phyloP scores from a whole-genome alignment of 2,113 vertebrate species.

The zebrafish (Danio rerio) region GRCz12tu NC_133177.1:51172001-51172500 shows the following conservation, averaged over 20 bases:
- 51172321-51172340: neutral
- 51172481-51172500: neutral
- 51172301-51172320: neutral
- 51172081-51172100: neutral
- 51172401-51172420: slow-evolving; percentile 22
- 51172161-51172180: too few relatives aligned
- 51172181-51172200: too few relatives aligned
- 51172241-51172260: neutral
- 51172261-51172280: neutral
- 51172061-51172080: neutral
- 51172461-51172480: slow-evolving; percentile 9
- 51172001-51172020: neutral
- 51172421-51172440: slow-evolving; percentile 12
- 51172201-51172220: too few relatives aligned
- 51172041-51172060: neutral
- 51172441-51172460: neutral
- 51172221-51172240: neutral
- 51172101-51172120: too few relatives aligned
- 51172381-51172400: slow-evolving; percentile 19
- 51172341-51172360: neutral
- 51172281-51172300: neutral
- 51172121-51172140: too few relatives aligned
- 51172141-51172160: too few relatives aligned
- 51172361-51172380: slow-evolving; percentile 6
- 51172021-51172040: slow-evolving; percentile 6